Percentiles rank a stretch among this genome's conserved stretches.
These are phyloP conservation scores for Cephus pulcher DNA, from an alignment of 2,888 invertebrate species.

Conservation along the genomic window DNA sequence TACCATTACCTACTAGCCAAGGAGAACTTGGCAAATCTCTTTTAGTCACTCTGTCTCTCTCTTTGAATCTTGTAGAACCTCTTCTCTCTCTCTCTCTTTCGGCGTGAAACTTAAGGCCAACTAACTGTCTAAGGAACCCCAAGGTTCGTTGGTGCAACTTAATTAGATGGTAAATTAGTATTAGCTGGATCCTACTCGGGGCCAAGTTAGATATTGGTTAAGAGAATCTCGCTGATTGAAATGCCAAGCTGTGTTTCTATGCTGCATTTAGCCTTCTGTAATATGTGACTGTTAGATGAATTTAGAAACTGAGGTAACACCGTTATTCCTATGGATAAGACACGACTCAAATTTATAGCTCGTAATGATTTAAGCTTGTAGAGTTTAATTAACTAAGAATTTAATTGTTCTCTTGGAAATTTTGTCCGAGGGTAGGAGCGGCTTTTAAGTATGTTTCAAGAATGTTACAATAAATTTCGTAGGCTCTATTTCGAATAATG, in stretches of 20 bases:
- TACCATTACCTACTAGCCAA: background rate
- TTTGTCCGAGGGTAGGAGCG: background rate
- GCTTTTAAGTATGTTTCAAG: background rate
- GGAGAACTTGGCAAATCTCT: background rate
- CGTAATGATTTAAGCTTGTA: background rate
- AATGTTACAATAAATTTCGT: background rate
- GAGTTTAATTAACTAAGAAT: background rate
- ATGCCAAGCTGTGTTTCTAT: background rate
- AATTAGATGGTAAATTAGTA: background rate
- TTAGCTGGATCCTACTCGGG: background rate
- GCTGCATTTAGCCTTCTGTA: background rate
- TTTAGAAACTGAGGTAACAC: too few relatives aligned
- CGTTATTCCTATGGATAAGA: background rate
- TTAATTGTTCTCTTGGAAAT: background rate
- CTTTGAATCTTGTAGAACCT: background rate
- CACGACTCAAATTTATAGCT: background rate
- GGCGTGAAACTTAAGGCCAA: background rate
- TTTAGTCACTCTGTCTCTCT: background rate
- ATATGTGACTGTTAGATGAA: background rate
- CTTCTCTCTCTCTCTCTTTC: background rate
- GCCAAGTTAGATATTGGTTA: background rate
- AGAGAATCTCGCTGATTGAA: background rate
- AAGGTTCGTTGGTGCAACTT: slow-evolving; percentile 10
- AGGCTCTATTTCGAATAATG: background rate
- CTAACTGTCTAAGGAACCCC: background rate